Evolutionary conservation across 2,888 invertebrate species (phyloP), one percentile per base, ranked within the genome.

Genomic region (Apocheima hispidaria): DNA sequence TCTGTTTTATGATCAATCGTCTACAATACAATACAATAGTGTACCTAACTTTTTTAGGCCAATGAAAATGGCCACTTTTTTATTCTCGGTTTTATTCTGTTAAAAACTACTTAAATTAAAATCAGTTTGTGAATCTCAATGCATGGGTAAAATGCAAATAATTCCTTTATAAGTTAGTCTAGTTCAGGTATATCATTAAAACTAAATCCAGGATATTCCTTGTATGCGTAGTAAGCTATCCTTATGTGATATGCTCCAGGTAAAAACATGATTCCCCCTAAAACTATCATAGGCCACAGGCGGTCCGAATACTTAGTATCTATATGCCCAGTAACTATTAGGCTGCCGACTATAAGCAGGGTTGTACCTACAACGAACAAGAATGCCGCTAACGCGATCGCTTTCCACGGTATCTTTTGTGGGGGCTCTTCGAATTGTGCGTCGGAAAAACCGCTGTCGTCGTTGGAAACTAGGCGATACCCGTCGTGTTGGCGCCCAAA

Each of bases 201-300:
- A 46, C 96, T 96, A 84, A 96, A 98, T 1, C 97, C 97, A 52
- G 96, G 96, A 78, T 96, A 96, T 78, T 96, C 95, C 72, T 96
- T 95, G 84, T 95, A 97, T 0, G 98, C 98, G 87, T 96, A 96
- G 81, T 96, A 96, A 30, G 98, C 97, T 79, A 98, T 96, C 73
- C 97, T 94, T 48, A 97, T 95, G 82, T 98, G 98, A 87, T 98
- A 98, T 52, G 96, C 96, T 38, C 98, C 98, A 0, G 98, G 98
- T 70, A 98, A 95, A 79, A 98, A 98, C 97, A 98, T 97, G 36
- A 98, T 93, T 20, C 94, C 92, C 30, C 98, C 98, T 77, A 98
- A 91, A 71, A 98, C 96, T 66, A 98, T 95, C 86, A 98, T 94
- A 0, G 98, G 98, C 97, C 97, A 98, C 83, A 97, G 95, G 65